Base-by-base conservation (phyloP, 2,888 invertebrate genomes). In the Amphipyra tragopoginis region DNA sequence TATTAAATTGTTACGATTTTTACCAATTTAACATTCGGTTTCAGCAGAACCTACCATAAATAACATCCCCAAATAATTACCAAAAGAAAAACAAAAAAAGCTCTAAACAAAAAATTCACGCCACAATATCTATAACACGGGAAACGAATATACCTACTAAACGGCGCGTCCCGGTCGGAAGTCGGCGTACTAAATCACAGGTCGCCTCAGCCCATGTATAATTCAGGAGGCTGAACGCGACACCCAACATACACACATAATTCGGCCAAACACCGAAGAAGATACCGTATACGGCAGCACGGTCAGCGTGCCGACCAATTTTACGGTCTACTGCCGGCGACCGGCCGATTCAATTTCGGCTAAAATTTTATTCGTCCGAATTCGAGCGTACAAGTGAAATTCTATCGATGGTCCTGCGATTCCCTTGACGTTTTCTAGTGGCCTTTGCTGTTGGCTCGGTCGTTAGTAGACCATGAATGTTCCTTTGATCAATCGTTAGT, bases 291-390 rank as follows among this genome's bases (percentile, higher is more conserved):
- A 83, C 57, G 61, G 83, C 77, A 81, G 83, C 75, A 81, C 82
- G 84, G 83, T 91, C 87, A 90, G 90, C 91, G 88, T 84, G 80
- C 87, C 87, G 87, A 80, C 90, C 93, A 93, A 94, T 94, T 93
- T 93, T 90, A 90, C 92, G 93, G 92, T 91, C 93, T 90, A 85
- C 88, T 88, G 91, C 84, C 84, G 78, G 77, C 86, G 80, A 81
- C 85, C 87, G 89, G 89, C 89, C 92, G 92, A 94, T 93, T 94
- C 94, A 94, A 94, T 94, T 94, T 92, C 88, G 90, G 86, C 75
- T 86, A 86, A 93, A 93, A 93, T 94, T 94, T 93, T 93, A 93
- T 93, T 93, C 90, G 89, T 71, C 84, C 86, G 89, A 88, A 90
- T 86, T 90, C 90, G 87, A 87, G 82, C 89, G 90, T 88, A 85